Base-by-base conservation (phyloP, 2,888 invertebrate species). In the Epirrita christyi region DNA sequence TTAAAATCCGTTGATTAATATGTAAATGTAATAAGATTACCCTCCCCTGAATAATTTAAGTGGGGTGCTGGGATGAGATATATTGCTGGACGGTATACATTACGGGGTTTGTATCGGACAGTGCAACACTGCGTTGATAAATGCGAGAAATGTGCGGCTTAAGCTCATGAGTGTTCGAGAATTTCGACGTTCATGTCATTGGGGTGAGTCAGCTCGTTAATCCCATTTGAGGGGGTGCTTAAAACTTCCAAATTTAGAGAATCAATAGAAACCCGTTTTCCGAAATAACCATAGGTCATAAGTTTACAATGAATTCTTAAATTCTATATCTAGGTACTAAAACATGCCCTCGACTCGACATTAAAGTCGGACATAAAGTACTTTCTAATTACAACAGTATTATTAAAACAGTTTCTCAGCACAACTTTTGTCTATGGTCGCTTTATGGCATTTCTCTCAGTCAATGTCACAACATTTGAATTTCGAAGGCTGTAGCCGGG, bases 1-100 rank as follows among this genome's bases (percentile, higher is more conserved):
- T 97, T 97, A 97, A 97, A 97, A 97, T 97, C 96, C 96, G 96
- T 97, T 97, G 97, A 97, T 97, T 97, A 97, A 97, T 97, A 97
- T 97, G 97, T 97, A 97, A 97, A 97, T 97, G 97, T 97, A 97
- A 97, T 97, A 97, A 97, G 97, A 97, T 97, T 97, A 97, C 96
- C 96, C 96, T 96, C 96, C 95, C 95, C 94, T 95, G 96, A 96
- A 96, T 96, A 96, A 95, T 94, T 93, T 89, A 89, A 83, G 80
- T 81, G 84, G 61, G 85, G 83, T 78, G 78, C 80, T 80, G 86
- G 86, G 88, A 88, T 92, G 88, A 88, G 89, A 93, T 93, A 93
- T 87, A 85, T 75, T 76, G 84, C 81, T 76, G 84, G 86, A 81
- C 86, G 73, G 68, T 83, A 86, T 89, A 61, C 84, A 86, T 88